Percentiles rank a stretch among this genome's conserved stretches.
Conservation (phyloP, 2,797 vertebrate species). For the Heterohyrax brucei region DNA sequence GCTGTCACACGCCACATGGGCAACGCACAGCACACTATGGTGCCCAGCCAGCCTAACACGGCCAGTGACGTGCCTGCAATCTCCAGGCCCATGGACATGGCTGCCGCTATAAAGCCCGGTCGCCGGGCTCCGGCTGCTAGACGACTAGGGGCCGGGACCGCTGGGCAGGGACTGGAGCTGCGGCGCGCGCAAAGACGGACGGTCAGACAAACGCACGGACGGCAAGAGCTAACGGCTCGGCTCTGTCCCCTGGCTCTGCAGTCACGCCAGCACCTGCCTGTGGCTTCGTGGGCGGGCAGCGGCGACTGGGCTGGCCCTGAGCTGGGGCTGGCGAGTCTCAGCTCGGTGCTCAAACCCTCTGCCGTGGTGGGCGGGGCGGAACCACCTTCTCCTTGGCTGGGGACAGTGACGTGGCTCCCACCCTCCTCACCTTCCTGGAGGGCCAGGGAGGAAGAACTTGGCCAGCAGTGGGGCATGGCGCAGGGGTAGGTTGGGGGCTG, state of each 20-base stretch:
- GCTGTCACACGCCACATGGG: constrained; percentile 97
- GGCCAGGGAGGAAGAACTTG: constrained; percentile 19
- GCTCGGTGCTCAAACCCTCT: neutral
- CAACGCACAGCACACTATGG: constrained; percentile 94
- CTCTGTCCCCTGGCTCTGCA: neutral
- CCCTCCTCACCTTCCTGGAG: constrained; percentile 32
- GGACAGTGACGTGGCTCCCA: constrained; percentile 84
- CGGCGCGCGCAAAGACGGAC: neutral
- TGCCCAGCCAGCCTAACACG: constrained; percentile 95
- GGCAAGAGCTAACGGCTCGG: constrained; percentile 59
- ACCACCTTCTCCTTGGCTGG: constrained; percentile 21
- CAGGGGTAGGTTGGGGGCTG: neutral
- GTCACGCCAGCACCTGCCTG: constrained; percentile 76
- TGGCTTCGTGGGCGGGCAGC: constrained; percentile 49
- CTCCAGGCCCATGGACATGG: constrained; percentile 97
- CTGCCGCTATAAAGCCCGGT: constrained; percentile 74
- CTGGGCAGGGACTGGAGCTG: neutral
- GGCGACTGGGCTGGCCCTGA: constrained; percentile 63
- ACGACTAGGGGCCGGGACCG: neutral
- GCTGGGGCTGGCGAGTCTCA: constrained; percentile 61
- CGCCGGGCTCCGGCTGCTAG: constrained; percentile 52
- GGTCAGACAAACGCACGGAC: neutral
- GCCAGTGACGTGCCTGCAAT: constrained; percentile 94
- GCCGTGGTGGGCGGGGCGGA: constrained; percentile 70
- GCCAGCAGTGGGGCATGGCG: neutral